Conservation (phyloP, 1,140 invertebrate species). For the Trypoxylus dichotomus region DNA sequence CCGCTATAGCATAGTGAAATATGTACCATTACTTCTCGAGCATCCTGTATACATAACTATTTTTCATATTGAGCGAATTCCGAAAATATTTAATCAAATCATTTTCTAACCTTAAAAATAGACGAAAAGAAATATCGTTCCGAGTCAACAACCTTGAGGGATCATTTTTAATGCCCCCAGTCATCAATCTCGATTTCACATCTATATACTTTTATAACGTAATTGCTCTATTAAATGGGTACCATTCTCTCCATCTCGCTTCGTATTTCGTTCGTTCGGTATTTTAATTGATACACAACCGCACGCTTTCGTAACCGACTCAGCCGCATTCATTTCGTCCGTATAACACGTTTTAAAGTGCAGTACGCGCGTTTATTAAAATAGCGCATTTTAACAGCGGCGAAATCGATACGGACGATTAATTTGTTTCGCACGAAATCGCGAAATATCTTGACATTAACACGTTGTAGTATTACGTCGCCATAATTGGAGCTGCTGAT, state of each 20-base stretch:
- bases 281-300: neutral
- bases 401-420: neutral
- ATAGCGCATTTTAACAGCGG: too few relatives aligned
- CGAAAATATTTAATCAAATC: too few relatives aligned
- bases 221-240: neutral
- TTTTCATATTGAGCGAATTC: too few relatives aligned
- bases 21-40: too few relatives aligned
- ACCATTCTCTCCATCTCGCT: neutral
- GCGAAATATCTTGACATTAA: conserved; percentile 16
- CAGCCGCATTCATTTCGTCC: neutral
- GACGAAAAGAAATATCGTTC: too few relatives aligned
- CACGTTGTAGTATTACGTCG: neutral
- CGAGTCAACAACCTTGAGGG: too few relatives aligned
- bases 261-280: neutral
- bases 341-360: neutral
- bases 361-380: too few relatives aligned
- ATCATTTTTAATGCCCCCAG: too few relatives aligned
- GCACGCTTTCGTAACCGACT: neutral
- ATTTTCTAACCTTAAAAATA: too few relatives aligned
- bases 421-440: neutral
- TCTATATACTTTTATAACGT: neutral
- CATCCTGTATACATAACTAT: too few relatives aligned
- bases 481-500: neutral
- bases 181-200: too few relatives aligned
- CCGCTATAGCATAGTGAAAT: too few relatives aligned